A percentile compares a stretch with the other conserved stretches of the same genome.
Conservation (phyloP, 2,888 invertebrate species). For the Amiota communis region DNA sequence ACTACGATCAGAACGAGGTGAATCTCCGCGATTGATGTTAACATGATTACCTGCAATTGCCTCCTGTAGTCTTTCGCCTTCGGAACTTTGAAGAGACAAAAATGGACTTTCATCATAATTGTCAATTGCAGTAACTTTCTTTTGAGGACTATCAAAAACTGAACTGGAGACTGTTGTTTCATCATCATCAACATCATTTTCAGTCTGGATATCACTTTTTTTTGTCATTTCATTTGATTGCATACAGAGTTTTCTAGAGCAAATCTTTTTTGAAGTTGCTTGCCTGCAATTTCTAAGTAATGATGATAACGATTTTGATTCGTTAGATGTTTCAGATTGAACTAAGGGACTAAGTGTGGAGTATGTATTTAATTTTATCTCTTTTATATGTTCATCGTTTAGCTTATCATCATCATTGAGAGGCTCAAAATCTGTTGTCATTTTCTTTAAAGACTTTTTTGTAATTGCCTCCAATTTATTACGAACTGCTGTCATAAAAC, state of each 20-base stretch:
- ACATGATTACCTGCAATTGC: constrained; percentile 23
- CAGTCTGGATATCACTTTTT: neutral
- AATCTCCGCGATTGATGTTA: neutral
- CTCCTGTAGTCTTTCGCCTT: constrained; percentile 45
- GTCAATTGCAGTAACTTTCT: neutral
- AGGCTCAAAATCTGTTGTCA: too few species aligned
- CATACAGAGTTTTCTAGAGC: too few species aligned
- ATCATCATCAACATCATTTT: constrained; percentile 45
- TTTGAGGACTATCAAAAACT: constrained; percentile 56
- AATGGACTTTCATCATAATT: constrained; percentile 56
- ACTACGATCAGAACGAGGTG: constrained; percentile 7
- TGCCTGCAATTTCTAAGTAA: too few species aligned
- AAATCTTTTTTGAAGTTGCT: too few species aligned
- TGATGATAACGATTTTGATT: too few species aligned
- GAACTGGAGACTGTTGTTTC: constrained; percentile 61
- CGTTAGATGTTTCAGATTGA: too few species aligned
- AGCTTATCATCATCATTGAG: too few species aligned
- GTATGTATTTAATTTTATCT: too few species aligned
- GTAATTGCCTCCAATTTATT: constrained; percentile 74
- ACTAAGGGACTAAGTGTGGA: too few species aligned
- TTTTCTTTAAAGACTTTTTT: too few species aligned
- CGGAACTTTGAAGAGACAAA: constrained; percentile 53
- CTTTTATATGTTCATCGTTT: too few species aligned
- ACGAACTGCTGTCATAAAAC: constrained; percentile 77
- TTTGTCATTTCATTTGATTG: neutral